Conservation (phyloP, 2,797 vertebrate genomes). For the Clarias platycephalus region DNA sequence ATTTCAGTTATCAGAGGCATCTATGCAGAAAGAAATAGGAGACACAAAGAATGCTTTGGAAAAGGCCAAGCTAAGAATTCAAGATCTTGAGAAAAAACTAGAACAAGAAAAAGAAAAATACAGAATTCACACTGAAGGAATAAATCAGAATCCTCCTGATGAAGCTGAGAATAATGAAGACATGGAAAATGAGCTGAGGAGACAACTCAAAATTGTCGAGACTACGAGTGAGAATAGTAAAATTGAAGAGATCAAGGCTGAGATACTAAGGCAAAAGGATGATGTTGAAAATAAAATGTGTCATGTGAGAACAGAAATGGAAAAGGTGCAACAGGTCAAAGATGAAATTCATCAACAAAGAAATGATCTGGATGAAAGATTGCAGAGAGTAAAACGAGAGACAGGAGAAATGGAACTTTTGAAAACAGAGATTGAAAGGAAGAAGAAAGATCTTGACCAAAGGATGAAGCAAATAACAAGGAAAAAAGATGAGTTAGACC, state of each 20-base stretch:
- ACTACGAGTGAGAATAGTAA: slow-evolving; percentile 55
- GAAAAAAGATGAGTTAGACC: slow-evolving; percentile 53
- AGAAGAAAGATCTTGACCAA: slow-evolving; percentile 62
- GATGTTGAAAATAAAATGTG: slow-evolving; percentile 56
- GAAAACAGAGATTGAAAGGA: slow-evolving; percentile 59
- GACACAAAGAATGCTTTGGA: not conserved
- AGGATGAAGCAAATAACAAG: slow-evolving; percentile 56
- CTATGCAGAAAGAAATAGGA: slow-evolving; percentile 10
- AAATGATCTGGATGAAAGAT: slow-evolving; percentile 57
- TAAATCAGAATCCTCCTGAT: not conserved
- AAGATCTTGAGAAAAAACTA: not conserved
- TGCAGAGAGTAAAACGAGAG: slow-evolving; percentile 58
- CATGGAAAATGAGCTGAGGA: slow-evolving; percentile 42
- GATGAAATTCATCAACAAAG: slow-evolving; percentile 56
- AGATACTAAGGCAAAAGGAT: slow-evolving; percentile 57
- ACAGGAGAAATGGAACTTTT: slow-evolving; percentile 62
- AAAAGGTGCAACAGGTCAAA: slow-evolving; percentile 51
- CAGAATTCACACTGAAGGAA: slow-evolving; percentile 14
- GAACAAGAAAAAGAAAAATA: not conserved
- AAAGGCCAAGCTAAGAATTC: not conserved
- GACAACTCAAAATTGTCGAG: slow-evolving; percentile 33
- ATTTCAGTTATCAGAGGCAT: slow-evolving; percentile 9
- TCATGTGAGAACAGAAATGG: slow-evolving; percentile 57
- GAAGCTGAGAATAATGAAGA: slow-evolving; percentile 29
- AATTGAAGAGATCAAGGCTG: slow-evolving; percentile 50